Evolutionary conservation across 2,113 vertebrate species (phyloP).

Genomic region (Perccottus glenii): DNA sequence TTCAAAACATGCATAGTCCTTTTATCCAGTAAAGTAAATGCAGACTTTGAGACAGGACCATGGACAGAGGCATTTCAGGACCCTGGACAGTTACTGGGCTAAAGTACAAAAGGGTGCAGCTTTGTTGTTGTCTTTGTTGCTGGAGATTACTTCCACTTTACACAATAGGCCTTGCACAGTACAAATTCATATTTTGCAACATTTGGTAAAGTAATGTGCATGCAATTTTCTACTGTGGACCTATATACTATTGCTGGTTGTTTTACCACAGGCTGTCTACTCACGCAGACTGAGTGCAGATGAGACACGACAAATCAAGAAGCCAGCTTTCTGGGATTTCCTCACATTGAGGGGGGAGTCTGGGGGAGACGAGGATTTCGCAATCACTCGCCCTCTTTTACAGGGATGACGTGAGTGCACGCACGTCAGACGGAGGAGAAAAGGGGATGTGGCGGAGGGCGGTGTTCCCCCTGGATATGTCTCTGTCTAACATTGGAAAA

Average conservation of each 20-base stretch:
- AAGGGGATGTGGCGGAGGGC: not conserved
- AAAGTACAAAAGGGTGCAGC: not conserved
- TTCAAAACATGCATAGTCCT: not conserved
- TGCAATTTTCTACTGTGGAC: not conserved
- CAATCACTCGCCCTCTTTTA: conserved; percentile 44
- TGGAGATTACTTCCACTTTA: not conserved
- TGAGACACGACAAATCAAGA: conserved; percentile 16
- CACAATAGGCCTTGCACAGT: not conserved
- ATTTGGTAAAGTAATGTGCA: not conserved
- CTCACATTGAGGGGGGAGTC: conserved; percentile 28
- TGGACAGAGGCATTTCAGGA: conserved; percentile 42
- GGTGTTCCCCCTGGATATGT: not conserved
- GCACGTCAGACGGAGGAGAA: conserved; percentile 41
- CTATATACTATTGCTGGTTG: not conserved
- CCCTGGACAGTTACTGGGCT: conserved; percentile 43
- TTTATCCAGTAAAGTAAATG: not conserved
- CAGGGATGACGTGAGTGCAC: conserved; percentile 49
- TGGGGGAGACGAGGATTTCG: conserved; percentile 29
- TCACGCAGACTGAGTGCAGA: conserved; percentile 10
- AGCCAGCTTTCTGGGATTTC: conserved; percentile 60
- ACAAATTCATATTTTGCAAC: not conserved
- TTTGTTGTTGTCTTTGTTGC: not conserved
- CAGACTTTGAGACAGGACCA: conserved; percentile 43
- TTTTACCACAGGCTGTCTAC: not conserved
- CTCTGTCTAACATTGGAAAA: not conserved